A percentile compares a stretch with the other conserved stretches of the same genome.
phyloP scores from a whole-genome alignment of 2,797 vertebrate genomes.

The Notamacropus eugenii region DNA sequence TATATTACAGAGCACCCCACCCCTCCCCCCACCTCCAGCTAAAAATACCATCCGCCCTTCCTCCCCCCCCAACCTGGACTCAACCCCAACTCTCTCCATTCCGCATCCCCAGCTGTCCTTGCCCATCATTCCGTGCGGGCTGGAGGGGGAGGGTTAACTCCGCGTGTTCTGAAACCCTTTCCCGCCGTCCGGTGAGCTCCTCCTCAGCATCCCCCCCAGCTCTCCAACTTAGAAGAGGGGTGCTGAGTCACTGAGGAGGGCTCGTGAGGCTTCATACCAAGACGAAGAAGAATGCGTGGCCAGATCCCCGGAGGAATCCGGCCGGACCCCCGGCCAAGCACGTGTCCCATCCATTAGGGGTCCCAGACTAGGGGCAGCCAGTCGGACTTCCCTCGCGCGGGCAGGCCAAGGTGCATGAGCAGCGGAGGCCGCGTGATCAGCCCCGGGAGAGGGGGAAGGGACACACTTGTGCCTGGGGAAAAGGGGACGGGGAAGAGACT shows the following conservation, averaged over 20 bases:
- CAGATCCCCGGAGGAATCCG: conserved; percentile 34
- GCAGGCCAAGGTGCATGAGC: not conserved
- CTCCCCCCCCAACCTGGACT: conserved; percentile 62
- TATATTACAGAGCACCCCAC: conserved; percentile 67
- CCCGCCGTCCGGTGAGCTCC: conserved; percentile 5
- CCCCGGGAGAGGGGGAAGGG: conserved; percentile 25
- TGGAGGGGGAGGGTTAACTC: conserved; percentile 43
- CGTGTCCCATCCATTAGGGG: conserved; percentile 50
- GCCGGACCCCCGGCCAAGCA: conserved; percentile 59
- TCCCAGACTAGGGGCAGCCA: conserved; percentile 23
- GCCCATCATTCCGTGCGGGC: conserved; percentile 50
- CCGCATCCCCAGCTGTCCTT: conserved; percentile 74
- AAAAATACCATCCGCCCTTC: conserved; percentile 74
- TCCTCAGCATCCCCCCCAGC: conserved; percentile 39
- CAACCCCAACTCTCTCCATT: conserved; percentile 35
- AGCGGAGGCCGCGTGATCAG: conserved; percentile 44
- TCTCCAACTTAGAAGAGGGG: conserved; percentile 62
- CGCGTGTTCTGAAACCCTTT: not conserved
- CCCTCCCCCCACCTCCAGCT: conserved; percentile 56
- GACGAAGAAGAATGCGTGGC: conserved; percentile 39
- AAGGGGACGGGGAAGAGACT: not conserved
- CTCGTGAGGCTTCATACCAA: not conserved
- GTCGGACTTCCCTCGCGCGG: conserved; percentile 2
- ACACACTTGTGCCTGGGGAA: conserved; percentile 11
- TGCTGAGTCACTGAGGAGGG: conserved; percentile 76